phyloP scores from a whole-genome alignment of 2,888 invertebrate genomes.

The Drosophila nr. fundita region DNA sequence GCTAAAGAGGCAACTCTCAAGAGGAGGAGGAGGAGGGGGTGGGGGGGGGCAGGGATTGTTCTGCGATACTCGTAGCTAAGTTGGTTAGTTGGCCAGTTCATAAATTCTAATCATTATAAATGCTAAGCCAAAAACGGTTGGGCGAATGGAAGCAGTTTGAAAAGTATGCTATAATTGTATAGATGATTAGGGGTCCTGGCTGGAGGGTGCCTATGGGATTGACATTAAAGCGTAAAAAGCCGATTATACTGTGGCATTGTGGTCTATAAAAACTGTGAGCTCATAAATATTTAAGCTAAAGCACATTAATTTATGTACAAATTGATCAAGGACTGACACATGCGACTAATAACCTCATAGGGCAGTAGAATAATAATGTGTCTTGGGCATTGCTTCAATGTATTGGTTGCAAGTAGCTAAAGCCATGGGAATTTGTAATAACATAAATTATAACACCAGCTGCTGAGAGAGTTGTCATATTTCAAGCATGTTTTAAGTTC shows the following conservation, averaged over 20 bases:
- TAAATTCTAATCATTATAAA: slow-evolving; percentile 76
- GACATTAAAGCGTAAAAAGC: slow-evolving; percentile 22
- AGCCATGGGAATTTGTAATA: not conserved
- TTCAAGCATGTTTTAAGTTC: not conserved
- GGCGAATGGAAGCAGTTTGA: slow-evolving; percentile 6
- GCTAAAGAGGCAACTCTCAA: slow-evolving; percentile 15
- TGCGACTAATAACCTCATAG: slow-evolving; percentile 11
- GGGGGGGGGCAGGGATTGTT: not conserved
- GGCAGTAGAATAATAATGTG: not conserved
- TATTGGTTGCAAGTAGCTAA: not conserved
- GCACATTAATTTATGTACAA: not conserved
- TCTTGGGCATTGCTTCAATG: not conserved
- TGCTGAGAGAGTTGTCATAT: not conserved
- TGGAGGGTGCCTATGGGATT: not conserved
- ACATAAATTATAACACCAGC: not conserved
- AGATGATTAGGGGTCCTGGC: slow-evolving; percentile 5
- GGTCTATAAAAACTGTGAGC: not conserved
- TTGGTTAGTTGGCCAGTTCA: slow-evolving; percentile 54
- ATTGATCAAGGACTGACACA: slow-evolving; percentile 14
- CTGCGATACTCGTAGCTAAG: slow-evolving; percentile 25
- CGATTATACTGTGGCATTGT: slow-evolving; percentile 8
- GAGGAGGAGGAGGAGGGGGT: not conserved
- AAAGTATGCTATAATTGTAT: slow-evolving; percentile 34
- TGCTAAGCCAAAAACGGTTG: slow-evolving; percentile 44
- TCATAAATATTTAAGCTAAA: not conserved